These are phyloP conservation scores for Cynaeus angustus DNA, from an alignment of 2,888 invertebrate species.

Conservation along the genomic window DNA sequence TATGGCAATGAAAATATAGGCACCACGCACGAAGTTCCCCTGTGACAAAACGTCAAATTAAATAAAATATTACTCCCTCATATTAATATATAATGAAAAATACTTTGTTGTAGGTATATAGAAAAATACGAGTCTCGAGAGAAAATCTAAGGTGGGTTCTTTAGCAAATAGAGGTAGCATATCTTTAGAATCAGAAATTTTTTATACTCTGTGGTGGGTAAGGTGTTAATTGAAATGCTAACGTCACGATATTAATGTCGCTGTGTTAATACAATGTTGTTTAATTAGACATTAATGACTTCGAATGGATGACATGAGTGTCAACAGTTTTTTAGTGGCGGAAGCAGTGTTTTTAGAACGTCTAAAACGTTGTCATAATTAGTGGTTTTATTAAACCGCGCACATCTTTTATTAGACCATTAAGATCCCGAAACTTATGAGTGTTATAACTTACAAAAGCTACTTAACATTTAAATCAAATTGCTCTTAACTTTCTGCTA, in stretches of 20 bases:
- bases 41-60: conserved; percentile 36
- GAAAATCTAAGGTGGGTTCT: background rate
- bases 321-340: no score
- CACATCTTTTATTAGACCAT: no score
- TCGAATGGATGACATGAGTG: no score
- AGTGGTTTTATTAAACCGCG: no score
- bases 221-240: background rate
- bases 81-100: conserved; percentile 4
- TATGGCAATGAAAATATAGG: conserved; percentile 29
- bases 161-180: background rate
- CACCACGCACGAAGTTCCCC: conserved; percentile 10
- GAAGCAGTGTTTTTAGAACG: no score
- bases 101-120: background rate
- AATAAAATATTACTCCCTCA: conserved; percentile 16
- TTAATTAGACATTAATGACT: no score
- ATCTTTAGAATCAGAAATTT: background rate
- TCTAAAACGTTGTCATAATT: no score
- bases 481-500: conserved; percentile 1
- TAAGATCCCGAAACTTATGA: no score
- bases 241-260: background rate
- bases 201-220: background rate
- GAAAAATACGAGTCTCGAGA: background rate
- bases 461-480: conserved; percentile 2
- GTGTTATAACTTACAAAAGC: background rate
- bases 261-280: no score